Evolutionary conservation across 2,888 invertebrate genomes (phyloP).

Genomic region (Clitarchus hookeri): DNA sequence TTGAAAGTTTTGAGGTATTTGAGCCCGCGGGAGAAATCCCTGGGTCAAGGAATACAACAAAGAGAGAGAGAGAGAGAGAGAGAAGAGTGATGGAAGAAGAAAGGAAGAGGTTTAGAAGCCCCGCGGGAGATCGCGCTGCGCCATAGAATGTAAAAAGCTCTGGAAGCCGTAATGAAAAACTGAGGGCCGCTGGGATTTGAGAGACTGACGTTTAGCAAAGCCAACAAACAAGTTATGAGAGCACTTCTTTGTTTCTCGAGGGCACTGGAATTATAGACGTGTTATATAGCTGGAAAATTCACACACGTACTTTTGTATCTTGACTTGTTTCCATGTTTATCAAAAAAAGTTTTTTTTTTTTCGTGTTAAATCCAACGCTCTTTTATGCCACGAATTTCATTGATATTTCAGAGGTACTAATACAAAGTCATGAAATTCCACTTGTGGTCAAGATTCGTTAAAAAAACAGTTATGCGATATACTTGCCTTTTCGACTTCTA

Average conservation of each 20-base stretch:
- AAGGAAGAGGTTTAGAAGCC: neutral
- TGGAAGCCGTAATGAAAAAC: constrained; percentile 2
- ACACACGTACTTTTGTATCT: no score
- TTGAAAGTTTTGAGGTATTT: constrained; percentile 14
- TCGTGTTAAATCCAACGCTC: no score
- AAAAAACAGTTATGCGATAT: no score
- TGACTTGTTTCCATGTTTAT: no score
- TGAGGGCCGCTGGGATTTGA: neutral
- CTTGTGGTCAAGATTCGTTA: no score
- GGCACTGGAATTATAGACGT: neutral
- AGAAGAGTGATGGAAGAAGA: neutral
- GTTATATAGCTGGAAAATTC: neutral
- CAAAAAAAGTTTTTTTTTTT: no score
- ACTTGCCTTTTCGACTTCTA: no score
- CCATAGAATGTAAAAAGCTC: neutral
- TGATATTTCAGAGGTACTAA: no score
- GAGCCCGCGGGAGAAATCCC: neutral
- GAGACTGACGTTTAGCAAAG: neutral
- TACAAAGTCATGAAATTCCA: no score
- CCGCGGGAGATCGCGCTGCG: neutral
- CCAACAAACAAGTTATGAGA: neutral
- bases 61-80: neutral
- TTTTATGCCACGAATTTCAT: no score
- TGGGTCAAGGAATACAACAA: neutral
- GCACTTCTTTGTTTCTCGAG: neutral